Conservation (phyloP, 2,888 invertebrate genomes). For the Poecilobothrus nobilitatus region DNA sequence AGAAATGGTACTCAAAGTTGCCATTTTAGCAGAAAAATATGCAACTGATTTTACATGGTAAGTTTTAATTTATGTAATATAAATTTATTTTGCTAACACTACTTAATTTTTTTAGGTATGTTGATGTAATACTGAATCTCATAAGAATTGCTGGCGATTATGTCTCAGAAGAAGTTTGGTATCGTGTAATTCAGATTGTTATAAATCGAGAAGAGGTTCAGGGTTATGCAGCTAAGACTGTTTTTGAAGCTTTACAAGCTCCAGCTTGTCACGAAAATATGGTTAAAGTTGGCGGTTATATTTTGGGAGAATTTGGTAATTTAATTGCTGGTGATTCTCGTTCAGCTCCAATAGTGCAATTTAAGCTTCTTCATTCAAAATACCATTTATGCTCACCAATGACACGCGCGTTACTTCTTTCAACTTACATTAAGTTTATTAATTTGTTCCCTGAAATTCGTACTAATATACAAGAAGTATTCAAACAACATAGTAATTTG, state of each 20-base stretch:
- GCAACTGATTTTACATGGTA: slow-evolving; percentile 99
- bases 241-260: slow-evolving; percentile 97
- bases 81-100: neutral
- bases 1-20: slow-evolving; percentile 99
- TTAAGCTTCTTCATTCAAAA: slow-evolving; percentile 96
- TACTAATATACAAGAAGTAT: slow-evolving; percentile 88
- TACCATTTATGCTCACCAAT: slow-evolving; percentile 96
- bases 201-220: slow-evolving; percentile 99
- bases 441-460: slow-evolving; percentile 99
- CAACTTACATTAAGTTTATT: slow-evolving; percentile 98
- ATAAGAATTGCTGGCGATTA: slow-evolving; percentile 99
- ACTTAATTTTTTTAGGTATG: slow-evolving; percentile 46
- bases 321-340: slow-evolving; percentile 97
- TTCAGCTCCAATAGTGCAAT: slow-evolving; percentile 94
- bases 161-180: slow-evolving; percentile 99
- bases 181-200: slow-evolving; percentile 98
- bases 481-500: slow-evolving; percentile 88
- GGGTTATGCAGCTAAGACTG: slow-evolving; percentile 98
- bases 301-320: slow-evolving; percentile 98
- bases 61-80: slow-evolving; percentile 30
- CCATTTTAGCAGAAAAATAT: slow-evolving; percentile 98
- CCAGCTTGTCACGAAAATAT: slow-evolving; percentile 99
- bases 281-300: slow-evolving; percentile 99
- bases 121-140: slow-evolving; percentile 95
- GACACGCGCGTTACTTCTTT: slow-evolving; percentile 90